These are phyloP conservation scores for Gyps fulvus DNA, from an alignment of 2,113 vertebrate species.

Conservation along the genomic window DNA sequence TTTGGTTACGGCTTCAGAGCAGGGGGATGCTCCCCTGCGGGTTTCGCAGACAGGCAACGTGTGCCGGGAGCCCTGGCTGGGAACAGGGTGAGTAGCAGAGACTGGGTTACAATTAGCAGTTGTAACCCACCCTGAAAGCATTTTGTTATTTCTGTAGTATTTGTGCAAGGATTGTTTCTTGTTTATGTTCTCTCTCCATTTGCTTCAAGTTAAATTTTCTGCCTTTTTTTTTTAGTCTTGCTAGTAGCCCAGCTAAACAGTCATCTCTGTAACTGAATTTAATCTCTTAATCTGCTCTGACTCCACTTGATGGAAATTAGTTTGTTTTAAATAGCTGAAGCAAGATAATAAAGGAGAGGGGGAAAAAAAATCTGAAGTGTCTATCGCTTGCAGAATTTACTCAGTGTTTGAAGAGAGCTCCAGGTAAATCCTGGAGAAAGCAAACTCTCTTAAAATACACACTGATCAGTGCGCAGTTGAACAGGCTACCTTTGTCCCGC, in stretches of 20 bases:
- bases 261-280: neutral
- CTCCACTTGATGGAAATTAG: neutral
- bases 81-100: neutral
- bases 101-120: neutral
- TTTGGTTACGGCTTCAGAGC: neutral
- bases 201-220: neutral
- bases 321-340: conserved; percentile 1
- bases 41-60: neutral
- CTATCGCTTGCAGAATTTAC: neutral
- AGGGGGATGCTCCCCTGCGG: neutral
- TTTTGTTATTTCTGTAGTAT: neutral
- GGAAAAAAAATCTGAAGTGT: neutral
- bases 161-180: neutral
- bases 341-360: neutral
- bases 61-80: neutral
- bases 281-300: neutral
- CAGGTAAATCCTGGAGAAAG: neutral
- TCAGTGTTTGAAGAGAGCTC: neutral
- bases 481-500: neutral
- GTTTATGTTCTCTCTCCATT: neutral
- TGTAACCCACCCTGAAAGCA: neutral
- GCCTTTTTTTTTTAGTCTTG: neutral
- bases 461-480: neutral
- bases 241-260: neutral
- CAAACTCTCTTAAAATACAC: neutral